Conservation (phyloP, 2,888 invertebrate species). For the Tetramorium bicarinatum region DNA sequence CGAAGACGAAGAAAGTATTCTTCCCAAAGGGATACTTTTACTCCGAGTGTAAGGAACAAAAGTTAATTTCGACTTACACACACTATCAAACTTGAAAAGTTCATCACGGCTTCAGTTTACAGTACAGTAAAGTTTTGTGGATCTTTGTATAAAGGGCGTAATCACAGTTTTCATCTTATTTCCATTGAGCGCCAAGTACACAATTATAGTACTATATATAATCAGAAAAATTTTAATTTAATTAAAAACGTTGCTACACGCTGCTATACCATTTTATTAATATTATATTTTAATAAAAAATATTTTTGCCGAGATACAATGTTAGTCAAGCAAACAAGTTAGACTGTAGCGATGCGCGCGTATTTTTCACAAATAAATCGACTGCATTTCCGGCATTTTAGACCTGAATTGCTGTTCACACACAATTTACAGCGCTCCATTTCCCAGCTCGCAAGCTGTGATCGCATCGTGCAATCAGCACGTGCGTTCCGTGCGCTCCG, state of each 20-base stretch:
- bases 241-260: neutral
- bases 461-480: constrained; percentile 56
- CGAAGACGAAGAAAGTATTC: neutral
- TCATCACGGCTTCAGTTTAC: constrained; percentile 32
- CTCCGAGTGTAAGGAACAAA: constrained; percentile 3
- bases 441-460: constrained; percentile 28
- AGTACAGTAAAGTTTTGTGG: constrained; percentile 3
- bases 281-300: neutral
- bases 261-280: neutral
- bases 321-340: neutral
- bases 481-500: constrained; percentile 51
- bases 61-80: constrained; percentile 26
- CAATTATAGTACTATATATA: neutral
- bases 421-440: constrained; percentile 56
- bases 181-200: too few species aligned
- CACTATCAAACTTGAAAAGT: constrained; percentile 38
- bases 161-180: neutral
- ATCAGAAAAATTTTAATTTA: neutral
- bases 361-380: constrained; percentile 51
- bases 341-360: constrained; percentile 5
- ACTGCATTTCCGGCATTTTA: constrained; percentile 53
- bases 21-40: constrained; percentile 20
- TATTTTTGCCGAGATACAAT: neutral
- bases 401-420: constrained; percentile 53
- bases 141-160: constrained; percentile 4